Evolutionary conservation across 2,888 invertebrate species (phyloP), one percentile per base, ranked within the genome.

Genomic region (Xestobium rufovillosum): DNA sequence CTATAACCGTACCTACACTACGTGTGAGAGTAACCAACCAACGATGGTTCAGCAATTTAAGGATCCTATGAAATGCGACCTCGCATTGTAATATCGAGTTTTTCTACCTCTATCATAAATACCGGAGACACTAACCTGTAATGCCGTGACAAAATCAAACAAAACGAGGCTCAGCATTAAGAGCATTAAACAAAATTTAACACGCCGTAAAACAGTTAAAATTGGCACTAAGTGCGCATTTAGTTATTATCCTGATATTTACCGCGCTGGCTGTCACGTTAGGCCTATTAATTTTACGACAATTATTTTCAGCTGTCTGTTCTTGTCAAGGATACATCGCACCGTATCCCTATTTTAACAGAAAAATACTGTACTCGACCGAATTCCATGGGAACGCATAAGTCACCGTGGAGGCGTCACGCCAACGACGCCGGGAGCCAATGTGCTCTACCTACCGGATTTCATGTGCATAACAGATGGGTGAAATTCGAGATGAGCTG

Each of bases 171-270:
- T n/a, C n/a, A n/a, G n/a, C n/a, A n/a, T n/a, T n/a, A n/a, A n/a
- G n/a, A n/a, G n/a, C n/a, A n/a, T n/a, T n/a, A n/a, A n/a, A n/a
- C n/a, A n/a, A n/a, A n/a, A n/a, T n/a, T n/a, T 42, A 44, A 48
- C 48, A 49, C 46, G 45, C 41, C 46, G 50, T 56, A 56, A 56
- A 56, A 39, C 48, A 44, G 48, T 55, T 52, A 53, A 52, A 51
- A 51, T 54, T 57, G 55, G 55, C 56, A 54, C 47, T 55, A 52
- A 55, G 43, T 38, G 45, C 45, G 40, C 45, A 47, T 48, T 51
- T 45, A 53, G 48, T 53, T 51, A 56, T 58, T 55, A 55, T 50
- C 42, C 48, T 48, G 49, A 55, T 55, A 55, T 56, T 56, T 52
- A 56, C 50, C 50, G 48, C 45, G 41, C 40, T 43, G 35, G 45